Conservation (phyloP, 2,888 invertebrate species). For the Drosophila subsilvestris region DNA sequence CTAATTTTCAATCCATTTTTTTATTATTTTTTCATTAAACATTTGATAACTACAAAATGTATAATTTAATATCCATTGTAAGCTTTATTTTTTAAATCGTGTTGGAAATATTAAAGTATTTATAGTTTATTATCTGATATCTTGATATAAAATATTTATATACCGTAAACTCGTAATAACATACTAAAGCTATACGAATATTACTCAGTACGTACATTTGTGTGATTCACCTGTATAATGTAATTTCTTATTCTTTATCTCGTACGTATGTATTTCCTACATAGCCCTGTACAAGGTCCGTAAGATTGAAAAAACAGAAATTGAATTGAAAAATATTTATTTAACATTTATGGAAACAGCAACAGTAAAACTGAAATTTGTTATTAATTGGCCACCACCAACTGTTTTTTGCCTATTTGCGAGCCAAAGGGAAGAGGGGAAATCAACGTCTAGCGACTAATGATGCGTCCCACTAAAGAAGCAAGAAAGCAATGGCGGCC, state of each 20-base stretch:
- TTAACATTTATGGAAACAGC: slow-evolving; percentile 60
- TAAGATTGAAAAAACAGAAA: slow-evolving; percentile 47
- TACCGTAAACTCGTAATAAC: not conserved
- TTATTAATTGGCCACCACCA: no score
- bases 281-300: not conserved
- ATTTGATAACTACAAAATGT: slow-evolving; percentile 43
- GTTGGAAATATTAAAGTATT: not conserved
- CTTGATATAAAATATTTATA: slow-evolving; percentile 6
- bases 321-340: slow-evolving; percentile 70
- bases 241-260: no score
- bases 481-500: slow-evolving; percentile 34
- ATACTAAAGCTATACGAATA: no score
- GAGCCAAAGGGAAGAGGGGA: slow-evolving; percentile 18
- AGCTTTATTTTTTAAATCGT: not conserved
- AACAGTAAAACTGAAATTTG: slow-evolving; percentile 44
- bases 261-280: not conserved
- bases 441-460: slow-evolving; percentile 62
- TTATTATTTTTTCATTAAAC: slow-evolving; percentile 41
- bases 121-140: not conserved
- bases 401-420: no score
- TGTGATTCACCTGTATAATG: no score
- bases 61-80: slow-evolving; percentile 49
- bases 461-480: slow-evolving; percentile 65
- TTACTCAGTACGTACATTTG: no score
- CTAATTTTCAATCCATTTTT: slow-evolving; percentile 36